Percentiles rank a stretch among this genome's conserved stretches.
phyloP scores from a whole-genome alignment of 1,140 invertebrate genomes.

The Pseudomyrmex concolor region DNA sequence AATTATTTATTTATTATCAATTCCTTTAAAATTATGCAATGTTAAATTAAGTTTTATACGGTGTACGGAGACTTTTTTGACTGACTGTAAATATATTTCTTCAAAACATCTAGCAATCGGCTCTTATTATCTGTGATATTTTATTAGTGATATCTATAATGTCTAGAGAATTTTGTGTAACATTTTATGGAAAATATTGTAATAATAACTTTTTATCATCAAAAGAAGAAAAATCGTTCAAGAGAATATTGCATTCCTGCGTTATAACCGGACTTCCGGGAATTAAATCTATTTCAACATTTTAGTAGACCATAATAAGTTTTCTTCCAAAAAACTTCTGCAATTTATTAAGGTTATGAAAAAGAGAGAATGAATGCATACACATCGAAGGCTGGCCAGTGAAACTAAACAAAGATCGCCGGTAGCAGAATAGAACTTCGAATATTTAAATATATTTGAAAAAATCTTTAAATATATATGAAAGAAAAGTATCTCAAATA shows the following conservation, averaged over 20 bases:
- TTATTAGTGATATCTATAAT: too few species aligned
- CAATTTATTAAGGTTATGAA: slow-evolving; percentile 44
- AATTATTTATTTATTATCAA: too few species aligned
- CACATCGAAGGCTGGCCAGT: slow-evolving; percentile 14
- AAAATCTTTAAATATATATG: not conserved
- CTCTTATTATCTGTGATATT: too few species aligned
- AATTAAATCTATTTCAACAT: slow-evolving; percentile 33
- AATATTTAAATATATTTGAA: slow-evolving; percentile 40
- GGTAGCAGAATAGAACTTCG: slow-evolving; percentile 35
- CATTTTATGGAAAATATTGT: not conserved
- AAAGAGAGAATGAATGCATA: slow-evolving; percentile 18
- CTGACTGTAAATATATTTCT: too few species aligned
- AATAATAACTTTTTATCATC: not conserved
- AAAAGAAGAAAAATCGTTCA: slow-evolving; percentile 7
- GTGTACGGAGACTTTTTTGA: too few species aligned
- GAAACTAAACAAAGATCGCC: slow-evolving; percentile 16
- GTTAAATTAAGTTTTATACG: too few species aligned
- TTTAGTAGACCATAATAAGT: slow-evolving; percentile 31
- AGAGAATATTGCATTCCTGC: not conserved
- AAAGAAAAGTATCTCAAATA: too few species aligned
- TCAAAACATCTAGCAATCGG: too few species aligned
- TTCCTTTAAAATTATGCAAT: too few species aligned
- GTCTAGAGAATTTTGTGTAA: not conserved
- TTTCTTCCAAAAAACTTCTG: slow-evolving; percentile 43
- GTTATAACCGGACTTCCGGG: not conserved